Evolutionary conservation across 2,113 vertebrate genomes (phyloP).

Genomic region (Pleuronectes platessa): DNA sequence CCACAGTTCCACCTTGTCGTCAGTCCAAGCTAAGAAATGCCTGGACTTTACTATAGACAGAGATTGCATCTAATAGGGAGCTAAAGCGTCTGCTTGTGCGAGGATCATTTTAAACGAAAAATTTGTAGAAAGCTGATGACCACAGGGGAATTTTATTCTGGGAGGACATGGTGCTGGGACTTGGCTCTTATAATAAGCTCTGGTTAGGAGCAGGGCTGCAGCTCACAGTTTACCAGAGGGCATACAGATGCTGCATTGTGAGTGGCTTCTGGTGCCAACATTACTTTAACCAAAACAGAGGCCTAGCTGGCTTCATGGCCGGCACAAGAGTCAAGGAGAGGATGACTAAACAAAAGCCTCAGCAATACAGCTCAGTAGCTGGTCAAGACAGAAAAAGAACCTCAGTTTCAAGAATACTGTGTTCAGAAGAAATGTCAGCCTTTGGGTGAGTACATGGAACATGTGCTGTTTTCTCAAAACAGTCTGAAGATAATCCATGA

Average conservation of each 20-base stretch:
- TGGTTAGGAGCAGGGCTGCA: slow-evolving; percentile 28
- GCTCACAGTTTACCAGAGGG: slow-evolving; percentile 20
- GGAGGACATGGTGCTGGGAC: slow-evolving; percentile 13
- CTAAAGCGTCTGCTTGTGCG: background rate
- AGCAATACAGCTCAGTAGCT: slow-evolving; percentile 23
- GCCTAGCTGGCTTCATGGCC: slow-evolving; percentile 2
- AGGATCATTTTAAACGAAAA: background rate
- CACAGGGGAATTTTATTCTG: background rate
- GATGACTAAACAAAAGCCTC: slow-evolving; percentile 43
- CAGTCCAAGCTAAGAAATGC: too few species aligned
- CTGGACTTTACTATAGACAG: too few species aligned
- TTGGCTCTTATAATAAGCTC: slow-evolving; percentile 46
- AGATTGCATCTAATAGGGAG: background rate
- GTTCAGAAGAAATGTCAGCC: slow-evolving; percentile 11
- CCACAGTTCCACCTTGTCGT: too few species aligned
- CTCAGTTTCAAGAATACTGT: background rate
- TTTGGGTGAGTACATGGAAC: slow-evolving; percentile 30
- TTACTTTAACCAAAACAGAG: slow-evolving; percentile 30
- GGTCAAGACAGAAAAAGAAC: background rate
- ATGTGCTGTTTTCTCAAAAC: slow-evolving; percentile 43
- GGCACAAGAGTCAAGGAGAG: slow-evolving; percentile 28
- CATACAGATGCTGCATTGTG: slow-evolving; percentile 57
- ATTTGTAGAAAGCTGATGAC: background rate
- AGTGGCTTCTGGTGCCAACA: background rate
- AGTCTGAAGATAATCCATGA: slow-evolving; percentile 58